Evolutionary conservation across 2,888 invertebrate genomes (phyloP), one percentile per base, ranked within the genome.

Genomic region (Phyllotreta cruciferae): DNA sequence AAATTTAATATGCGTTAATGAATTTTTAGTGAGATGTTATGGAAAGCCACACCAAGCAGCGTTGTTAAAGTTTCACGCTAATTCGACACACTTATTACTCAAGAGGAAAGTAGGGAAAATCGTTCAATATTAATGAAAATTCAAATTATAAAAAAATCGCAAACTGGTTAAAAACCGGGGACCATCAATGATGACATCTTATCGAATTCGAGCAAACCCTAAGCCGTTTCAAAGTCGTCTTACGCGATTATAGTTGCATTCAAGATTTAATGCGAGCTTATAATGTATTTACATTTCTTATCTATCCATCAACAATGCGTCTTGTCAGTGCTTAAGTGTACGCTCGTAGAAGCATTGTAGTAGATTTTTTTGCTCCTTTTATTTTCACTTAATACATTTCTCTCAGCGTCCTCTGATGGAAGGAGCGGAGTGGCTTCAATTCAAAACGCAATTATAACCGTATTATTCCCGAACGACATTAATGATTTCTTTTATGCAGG

Each of bases 251-350:
- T 49, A 50, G 38, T 55, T 49, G 24, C 38, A 57, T 57, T 57
- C 24, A 56, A 50, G 35, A 49, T 44, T 36, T 56, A 62, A 62
- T 62, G 50, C 36, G 52, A 56, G 56, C 49, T 56, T 56, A 56
- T 56, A 56, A 56, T 39, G 50, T 50, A 62, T 14, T 55, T 49
- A 55, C 47, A 62, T 52, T 52, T 56, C 52, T 56, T 56, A 62
- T 62, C 62, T 50, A 56, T 62, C 50, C 62, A 62, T 62, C 62
- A 56, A 56, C 62, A 56, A 62, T 62, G 52, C 56, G 38, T 62
- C 62, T 56, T 62, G 62, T 62, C 62, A 62, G 62, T 42, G 37
- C 55, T 41, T 56, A 62, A 56, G 56, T 62, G 62, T 56, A 56
- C 56, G 50, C 50, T 62, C 41, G 55, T 24, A 24, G 24, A 49